phyloP scores from a whole-genome alignment of 2,113 vertebrate genomes.

The Oriolus oriolus region DNA sequence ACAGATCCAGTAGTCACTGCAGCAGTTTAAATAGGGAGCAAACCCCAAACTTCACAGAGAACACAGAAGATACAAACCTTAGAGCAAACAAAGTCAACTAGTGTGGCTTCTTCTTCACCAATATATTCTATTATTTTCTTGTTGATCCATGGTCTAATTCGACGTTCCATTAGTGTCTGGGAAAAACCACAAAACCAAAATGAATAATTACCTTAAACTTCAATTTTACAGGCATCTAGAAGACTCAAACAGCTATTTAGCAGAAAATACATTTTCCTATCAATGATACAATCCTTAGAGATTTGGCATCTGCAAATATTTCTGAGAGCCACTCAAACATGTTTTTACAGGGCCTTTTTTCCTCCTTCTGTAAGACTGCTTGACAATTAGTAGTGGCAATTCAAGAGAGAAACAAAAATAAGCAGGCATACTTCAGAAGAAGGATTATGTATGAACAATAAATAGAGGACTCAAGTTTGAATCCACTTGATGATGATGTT shows the following conservation, averaged over 20 bases:
- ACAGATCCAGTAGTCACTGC: neutral
- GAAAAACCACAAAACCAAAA: neutral
- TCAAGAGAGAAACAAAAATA: neutral
- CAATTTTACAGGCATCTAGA: neutral
- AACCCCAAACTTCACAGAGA: neutral
- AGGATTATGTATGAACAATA: neutral
- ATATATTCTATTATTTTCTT: conserved; percentile 99
- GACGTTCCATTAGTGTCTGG: conserved; percentile 93
- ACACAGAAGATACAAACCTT: conserved; percentile 77
- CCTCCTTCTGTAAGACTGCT: neutral
- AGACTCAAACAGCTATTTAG: neutral
- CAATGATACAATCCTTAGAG: neutral
- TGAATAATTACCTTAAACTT: neutral
- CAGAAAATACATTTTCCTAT: neutral
- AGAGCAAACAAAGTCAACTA: conserved; percentile 98
- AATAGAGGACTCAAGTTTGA: neutral
- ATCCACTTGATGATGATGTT: neutral
- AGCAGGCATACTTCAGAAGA: neutral
- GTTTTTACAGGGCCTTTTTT: neutral
- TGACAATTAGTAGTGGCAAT: neutral
- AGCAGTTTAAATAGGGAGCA: neutral
- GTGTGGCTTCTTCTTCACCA: conserved; percentile 94
- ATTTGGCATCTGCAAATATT: neutral
- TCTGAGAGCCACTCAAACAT: neutral
- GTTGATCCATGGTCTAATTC: conserved; percentile 98